phyloP scores from a whole-genome alignment of 2,888 invertebrate species.

The Volucella inflata region DNA sequence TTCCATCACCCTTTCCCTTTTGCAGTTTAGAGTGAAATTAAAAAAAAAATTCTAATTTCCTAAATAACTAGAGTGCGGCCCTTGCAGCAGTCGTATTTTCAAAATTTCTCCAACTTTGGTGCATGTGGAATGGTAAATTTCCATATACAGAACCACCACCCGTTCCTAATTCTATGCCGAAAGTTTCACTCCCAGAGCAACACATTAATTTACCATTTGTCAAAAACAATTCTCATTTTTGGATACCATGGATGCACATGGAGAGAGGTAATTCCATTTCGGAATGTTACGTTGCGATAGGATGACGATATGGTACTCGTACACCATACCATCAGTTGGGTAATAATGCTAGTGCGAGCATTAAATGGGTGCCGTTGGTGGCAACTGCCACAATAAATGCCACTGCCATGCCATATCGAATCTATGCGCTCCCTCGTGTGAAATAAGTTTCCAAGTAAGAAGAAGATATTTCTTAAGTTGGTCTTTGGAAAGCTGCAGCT shows the following conservation, averaged over 20 bases:
- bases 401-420: conserved; percentile 40
- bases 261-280: conserved; percentile 37
- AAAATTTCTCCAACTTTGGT: conserved; percentile 8
- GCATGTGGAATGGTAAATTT: conserved; percentile 40
- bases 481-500: too few species aligned
- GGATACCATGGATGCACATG: conserved; percentile 50
- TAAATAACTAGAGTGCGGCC: conserved; percentile 17
- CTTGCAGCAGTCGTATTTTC: background rate
- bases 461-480: conserved; percentile 40
- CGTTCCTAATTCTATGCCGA: background rate
- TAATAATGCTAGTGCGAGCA: background rate
- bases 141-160: background rate
- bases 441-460: conserved; percentile 62
- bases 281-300: conserved; percentile 18
- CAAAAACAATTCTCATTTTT: conserved; percentile 65
- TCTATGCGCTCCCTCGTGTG: conserved; percentile 32
- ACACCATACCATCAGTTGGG: background rate
- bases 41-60: conserved; percentile 21
- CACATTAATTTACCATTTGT: conserved; percentile 63
- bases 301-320: conserved; percentile 10
- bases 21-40: too few species aligned
- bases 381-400: conserved; percentile 18
- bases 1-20: too few species aligned
- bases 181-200: conserved; percentile 51
- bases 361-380: background rate